phyloP scores from a whole-genome alignment of 2,113 vertebrate genomes.

The Ameiurus melas region DNA sequence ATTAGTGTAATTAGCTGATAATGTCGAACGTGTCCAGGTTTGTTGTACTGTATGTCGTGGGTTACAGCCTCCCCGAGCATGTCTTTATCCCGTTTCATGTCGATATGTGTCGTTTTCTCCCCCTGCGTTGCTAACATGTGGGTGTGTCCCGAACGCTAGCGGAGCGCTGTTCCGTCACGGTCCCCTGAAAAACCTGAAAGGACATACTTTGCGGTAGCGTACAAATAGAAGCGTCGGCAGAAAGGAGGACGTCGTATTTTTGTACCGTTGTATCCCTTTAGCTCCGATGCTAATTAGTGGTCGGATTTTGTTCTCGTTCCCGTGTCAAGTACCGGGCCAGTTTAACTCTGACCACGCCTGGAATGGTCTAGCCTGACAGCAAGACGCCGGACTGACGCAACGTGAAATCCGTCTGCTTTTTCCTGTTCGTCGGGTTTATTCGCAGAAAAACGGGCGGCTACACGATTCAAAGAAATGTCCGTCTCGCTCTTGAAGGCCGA shows the following conservation, averaged over 20 bases:
- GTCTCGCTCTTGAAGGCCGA: constrained; percentile 15
- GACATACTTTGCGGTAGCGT: neutral
- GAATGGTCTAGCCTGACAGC: neutral
- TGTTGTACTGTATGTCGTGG: neutral
- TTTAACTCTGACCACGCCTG: constrained; percentile 4
- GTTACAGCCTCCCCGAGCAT: constrained; percentile 52
- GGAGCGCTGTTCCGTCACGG: neutral
- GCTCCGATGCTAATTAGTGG: constrained; percentile 35
- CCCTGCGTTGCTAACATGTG: neutral
- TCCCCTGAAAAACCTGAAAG: neutral
- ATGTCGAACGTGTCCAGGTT: neutral
- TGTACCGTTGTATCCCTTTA: neutral
- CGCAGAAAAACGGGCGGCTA: neutral
- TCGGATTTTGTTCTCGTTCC: constrained; percentile 60
- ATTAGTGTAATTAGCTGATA: neutral
- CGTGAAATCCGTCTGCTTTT: neutral
- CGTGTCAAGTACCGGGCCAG: constrained; percentile 51
- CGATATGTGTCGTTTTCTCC: neutral
- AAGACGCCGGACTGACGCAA: neutral
- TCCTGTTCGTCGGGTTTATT: neutral
- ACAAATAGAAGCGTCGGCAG: neutral
- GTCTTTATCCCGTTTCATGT: constrained; percentile 63
- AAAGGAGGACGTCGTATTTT: neutral
- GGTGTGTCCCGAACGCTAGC: constrained; percentile 16
- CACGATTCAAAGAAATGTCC: neutral